Percentiles rank a stretch among this genome's conserved stretches.
phyloP scores from a whole-genome alignment of 53 echinoderm and acorn worm species.

The Echinometra lucunter region DNA sequence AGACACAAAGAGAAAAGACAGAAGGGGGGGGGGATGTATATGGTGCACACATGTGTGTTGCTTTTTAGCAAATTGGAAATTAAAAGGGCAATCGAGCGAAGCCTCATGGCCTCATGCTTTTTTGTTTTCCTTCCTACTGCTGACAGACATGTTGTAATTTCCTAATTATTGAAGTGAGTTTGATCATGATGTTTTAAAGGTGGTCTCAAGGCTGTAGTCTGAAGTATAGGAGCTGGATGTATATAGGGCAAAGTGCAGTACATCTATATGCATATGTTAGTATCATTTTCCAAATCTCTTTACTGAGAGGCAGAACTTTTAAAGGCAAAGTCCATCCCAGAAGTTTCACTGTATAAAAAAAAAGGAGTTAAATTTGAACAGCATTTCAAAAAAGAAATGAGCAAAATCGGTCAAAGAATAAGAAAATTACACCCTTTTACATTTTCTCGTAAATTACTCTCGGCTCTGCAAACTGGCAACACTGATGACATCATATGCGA shows the following conservation, averaged over 20 bases:
- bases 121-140: background rate
- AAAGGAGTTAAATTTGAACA: too few relatives aligned
- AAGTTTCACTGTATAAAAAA: too few relatives aligned
- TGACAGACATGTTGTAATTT: slow-evolving; percentile 8
- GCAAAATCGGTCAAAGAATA: too few relatives aligned
- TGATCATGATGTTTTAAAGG: background rate
- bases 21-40: background rate
- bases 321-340: too few relatives aligned
- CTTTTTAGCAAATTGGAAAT: slow-evolving; percentile 46
- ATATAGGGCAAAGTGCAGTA: background rate
- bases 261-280: background rate
- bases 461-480: too few relatives aligned
- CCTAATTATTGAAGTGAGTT: slow-evolving; percentile 32
- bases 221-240: background rate
- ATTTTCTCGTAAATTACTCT: too few relatives aligned
- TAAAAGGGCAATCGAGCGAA: slow-evolving; percentile 37
- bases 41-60: background rate
- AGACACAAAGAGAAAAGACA: background rate
- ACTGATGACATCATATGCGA: too few relatives aligned
- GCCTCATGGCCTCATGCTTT: background rate
- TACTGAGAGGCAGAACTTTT: background rate
- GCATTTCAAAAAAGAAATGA: too few relatives aligned
- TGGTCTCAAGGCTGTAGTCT: slow-evolving; percentile 23
- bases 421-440: too few relatives aligned
- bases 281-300: background rate